Evolutionary conservation across 1,140 invertebrate genomes (phyloP), one percentile per base, ranked within the genome.

Genomic region (Plectus sambesii): DNA sequence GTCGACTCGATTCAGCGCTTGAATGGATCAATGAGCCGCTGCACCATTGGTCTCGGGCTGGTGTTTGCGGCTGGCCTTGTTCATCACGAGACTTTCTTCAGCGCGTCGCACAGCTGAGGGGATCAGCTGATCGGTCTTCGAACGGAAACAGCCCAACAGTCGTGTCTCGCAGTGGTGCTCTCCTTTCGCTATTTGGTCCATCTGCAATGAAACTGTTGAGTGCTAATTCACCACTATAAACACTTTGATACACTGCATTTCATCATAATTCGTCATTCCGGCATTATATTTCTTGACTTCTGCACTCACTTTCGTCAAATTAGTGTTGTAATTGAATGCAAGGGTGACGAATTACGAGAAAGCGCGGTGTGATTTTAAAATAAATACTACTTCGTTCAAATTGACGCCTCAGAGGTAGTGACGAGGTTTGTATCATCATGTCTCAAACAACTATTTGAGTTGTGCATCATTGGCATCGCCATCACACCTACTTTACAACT

Each of bases 111-210:
- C 64, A 12, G 64, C 64, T 8, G 46, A 29, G 25, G 64, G 66
- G 41, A 67, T 67, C 5, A 42, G 39, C 44, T 55, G 51, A 37
- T 67, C 64, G 5, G 64, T 67, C 42, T 69, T 67, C 0, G 66
- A 60, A 15, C 65, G 60, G 44, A 50, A 67, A 36, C 51, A 55
- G 8, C 64, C 64, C 1, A 67, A 48, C 5, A 67, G 49, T 33
- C 67, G 63, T n/a, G n/a, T n/a, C 23, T 52, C 42, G 41, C 66
- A 67, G 43, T 67, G 64, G 26, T 54, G 42, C 25, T 44, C 43
- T 4, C 64, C 65, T 15, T 53, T 57, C 5, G 62, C 59, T 30
- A 67, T 66, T 8, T 42, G 49, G 42, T 67, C 63, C 64, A 67
- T 67, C 64, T 67, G 39, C 36, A 68, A 49, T 35, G 20, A 20